These are phyloP conservation scores for Nesogale talazaci DNA, from an alignment of 2,113 vertebrate species.

Conservation along the genomic window DNA sequence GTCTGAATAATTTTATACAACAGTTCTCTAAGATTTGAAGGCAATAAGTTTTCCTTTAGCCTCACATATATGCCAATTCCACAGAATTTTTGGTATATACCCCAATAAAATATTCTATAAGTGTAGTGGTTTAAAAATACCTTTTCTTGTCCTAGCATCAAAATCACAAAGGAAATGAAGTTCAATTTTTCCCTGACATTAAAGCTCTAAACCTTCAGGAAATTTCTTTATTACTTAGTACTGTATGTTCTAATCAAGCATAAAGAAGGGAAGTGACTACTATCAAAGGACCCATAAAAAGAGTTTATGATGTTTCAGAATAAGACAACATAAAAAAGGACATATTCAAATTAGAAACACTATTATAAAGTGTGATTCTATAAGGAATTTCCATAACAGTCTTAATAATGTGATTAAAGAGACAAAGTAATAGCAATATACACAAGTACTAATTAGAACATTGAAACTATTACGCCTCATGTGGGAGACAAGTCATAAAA, in stretches of 20 bases:
- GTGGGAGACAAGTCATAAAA: constrained; percentile 90
- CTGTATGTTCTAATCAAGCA: constrained; percentile 90
- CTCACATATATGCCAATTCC: not conserved
- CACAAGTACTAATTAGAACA: constrained; percentile 91
- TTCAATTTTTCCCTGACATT: constrained; percentile 57
- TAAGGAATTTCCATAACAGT: constrained; percentile 89
- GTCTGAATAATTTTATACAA: no score
- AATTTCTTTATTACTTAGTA: constrained; percentile 89
- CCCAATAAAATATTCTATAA: not conserved
- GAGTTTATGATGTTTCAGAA: constrained; percentile 91
- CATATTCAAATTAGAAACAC: constrained; percentile 91
- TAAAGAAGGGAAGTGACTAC: constrained; percentile 88
- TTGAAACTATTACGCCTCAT: constrained; percentile 90
- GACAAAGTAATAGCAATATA: constrained; percentile 91
- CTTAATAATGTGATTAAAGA: constrained; percentile 93
- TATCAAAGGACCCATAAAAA: constrained; percentile 91
- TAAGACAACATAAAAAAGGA: constrained; percentile 91
- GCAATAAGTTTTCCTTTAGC: no score
- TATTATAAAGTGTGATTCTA: constrained; percentile 90
- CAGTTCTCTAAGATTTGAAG: no score
- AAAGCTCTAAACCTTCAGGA: constrained; percentile 86
- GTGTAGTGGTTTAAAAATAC: constrained; percentile 14
- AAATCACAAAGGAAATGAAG: constrained; percentile 55
- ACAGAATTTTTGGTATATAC: not conserved
- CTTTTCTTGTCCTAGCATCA: constrained; percentile 62